These are phyloP conservation scores for Struthio camelus DNA, from an alignment of 2,113 vertebrate species.

Conservation along the genomic window DNA sequence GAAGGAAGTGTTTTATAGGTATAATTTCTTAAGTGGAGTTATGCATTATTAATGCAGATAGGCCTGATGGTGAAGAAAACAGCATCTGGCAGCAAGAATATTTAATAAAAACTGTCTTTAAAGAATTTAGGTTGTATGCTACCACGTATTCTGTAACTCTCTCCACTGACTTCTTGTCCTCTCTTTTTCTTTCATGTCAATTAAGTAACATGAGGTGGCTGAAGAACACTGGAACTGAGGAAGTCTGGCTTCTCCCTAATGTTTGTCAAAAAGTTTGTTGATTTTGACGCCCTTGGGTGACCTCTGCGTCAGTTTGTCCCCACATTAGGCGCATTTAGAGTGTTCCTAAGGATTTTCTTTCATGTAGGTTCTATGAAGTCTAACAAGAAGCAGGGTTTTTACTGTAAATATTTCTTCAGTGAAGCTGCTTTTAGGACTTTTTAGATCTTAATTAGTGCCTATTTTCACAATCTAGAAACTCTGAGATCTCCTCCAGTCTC, in stretches of 20 bases:
- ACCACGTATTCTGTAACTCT: conserved; percentile 55
- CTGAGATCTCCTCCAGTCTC: neutral
- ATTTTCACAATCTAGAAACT: neutral
- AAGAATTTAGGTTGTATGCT: conserved; percentile 28
- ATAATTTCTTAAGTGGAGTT: conserved; percentile 14
- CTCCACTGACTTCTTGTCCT: conserved; percentile 40
- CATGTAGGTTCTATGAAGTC: neutral
- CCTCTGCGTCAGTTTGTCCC: neutral
- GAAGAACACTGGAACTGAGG: conserved; percentile 19
- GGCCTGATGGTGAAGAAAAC: conserved; percentile 55
- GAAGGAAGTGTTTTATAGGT: conserved; percentile 1
- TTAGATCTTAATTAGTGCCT: neutral
- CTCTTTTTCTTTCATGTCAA: conserved; percentile 49
- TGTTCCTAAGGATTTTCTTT: conserved; percentile 9
- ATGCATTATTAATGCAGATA: conserved; percentile 45
- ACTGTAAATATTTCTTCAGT: neutral
- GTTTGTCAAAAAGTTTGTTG: conserved; percentile 32
- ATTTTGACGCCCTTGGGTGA: conserved; percentile 47
- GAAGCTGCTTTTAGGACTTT: neutral
- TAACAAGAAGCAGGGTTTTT: neutral
- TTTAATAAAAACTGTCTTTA: conserved; percentile 51
- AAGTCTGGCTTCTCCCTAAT: conserved; percentile 34
- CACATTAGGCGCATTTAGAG: neutral
- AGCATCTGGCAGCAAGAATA: conserved; percentile 34
- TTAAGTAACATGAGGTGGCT: conserved; percentile 38